phyloP scores from a whole-genome alignment of 2,113 vertebrate species.

The Gallinago undulata region DNA sequence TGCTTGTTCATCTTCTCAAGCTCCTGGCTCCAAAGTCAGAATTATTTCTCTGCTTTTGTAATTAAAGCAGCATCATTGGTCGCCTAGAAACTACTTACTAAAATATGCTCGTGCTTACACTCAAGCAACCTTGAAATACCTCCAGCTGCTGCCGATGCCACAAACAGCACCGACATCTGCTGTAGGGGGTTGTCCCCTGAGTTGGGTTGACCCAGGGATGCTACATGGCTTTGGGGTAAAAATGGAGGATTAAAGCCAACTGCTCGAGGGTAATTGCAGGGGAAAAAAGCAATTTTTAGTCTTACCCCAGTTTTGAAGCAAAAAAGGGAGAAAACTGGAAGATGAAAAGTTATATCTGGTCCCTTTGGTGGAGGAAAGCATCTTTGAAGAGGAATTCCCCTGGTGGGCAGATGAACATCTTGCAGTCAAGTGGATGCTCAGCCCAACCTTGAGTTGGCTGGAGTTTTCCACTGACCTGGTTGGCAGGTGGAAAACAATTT shows the following conservation, averaged over 20 bases:
- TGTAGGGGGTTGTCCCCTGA: neutral
- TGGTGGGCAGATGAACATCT: neutral
- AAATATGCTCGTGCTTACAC: neutral
- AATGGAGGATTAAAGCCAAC: neutral
- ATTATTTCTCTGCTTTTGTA: conserved; percentile 10
- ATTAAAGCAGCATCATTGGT: conserved; percentile 23
- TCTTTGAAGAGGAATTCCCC: neutral
- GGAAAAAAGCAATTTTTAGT: neutral
- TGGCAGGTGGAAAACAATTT: neutral
- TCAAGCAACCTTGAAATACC: neutral
- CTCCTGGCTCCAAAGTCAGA: neutral
- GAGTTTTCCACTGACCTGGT: neutral
- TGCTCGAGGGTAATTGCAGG: neutral
- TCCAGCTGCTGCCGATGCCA: neutral
- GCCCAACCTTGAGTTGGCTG: fast-evolving
- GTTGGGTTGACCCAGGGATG: neutral
- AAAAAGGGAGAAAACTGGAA: neutral
- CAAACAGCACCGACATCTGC: fast-evolving
- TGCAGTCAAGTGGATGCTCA: neutral
- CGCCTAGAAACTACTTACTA: conserved; percentile 24
- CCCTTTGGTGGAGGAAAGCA: neutral
- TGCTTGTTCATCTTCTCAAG: conserved; percentile 21
- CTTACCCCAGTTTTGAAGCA: neutral
- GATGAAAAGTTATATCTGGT: neutral
- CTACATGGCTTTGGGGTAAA: neutral